A percentile compares a stretch with the other conserved stretches of the same genome.
Conservation (phyloP, 2,888 invertebrate genomes). For the Cataglyphis altisquamis region DNA sequence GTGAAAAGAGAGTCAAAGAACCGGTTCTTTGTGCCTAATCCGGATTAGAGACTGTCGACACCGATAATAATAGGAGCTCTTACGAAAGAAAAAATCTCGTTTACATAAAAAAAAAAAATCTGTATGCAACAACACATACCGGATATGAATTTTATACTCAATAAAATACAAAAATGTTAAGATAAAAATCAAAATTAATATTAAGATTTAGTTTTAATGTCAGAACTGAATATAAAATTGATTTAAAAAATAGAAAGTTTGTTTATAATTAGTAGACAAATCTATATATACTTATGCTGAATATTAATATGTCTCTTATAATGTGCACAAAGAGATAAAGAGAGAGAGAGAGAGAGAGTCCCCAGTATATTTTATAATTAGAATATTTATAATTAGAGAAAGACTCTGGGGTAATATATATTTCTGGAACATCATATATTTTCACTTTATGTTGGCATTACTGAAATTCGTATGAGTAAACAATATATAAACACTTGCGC, state of each 20-base stretch:
- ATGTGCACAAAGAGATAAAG: background rate
- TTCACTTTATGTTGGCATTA: constrained; percentile 1
- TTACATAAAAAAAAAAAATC: background rate
- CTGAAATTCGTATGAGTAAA: background rate
- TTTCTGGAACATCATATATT: background rate
- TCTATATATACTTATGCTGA: background rate
- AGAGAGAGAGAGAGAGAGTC: background rate
- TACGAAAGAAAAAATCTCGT: background rate
- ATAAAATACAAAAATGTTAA: background rate
- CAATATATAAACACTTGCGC: background rate
- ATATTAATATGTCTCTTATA: background rate
- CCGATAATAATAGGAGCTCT: background rate
- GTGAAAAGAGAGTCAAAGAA: constrained; percentile 58
- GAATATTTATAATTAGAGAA: constrained; percentile 13
- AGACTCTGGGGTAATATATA: background rate
- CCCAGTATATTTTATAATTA: background rate
- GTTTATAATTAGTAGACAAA: background rate
- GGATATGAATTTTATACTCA: background rate
- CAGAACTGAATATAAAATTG: background rate
- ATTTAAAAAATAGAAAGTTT: background rate
- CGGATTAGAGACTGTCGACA: constrained; percentile 8
- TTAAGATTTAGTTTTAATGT: background rate
- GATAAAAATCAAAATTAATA: background rate
- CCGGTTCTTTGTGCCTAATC: constrained; percentile 49
- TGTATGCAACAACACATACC: background rate